A percentile compares a stretch with the other conserved stretches of the same genome.
phyloP scores from a whole-genome alignment of 2,797 vertebrate species.

The Sphenopsis melanotis region DNA sequence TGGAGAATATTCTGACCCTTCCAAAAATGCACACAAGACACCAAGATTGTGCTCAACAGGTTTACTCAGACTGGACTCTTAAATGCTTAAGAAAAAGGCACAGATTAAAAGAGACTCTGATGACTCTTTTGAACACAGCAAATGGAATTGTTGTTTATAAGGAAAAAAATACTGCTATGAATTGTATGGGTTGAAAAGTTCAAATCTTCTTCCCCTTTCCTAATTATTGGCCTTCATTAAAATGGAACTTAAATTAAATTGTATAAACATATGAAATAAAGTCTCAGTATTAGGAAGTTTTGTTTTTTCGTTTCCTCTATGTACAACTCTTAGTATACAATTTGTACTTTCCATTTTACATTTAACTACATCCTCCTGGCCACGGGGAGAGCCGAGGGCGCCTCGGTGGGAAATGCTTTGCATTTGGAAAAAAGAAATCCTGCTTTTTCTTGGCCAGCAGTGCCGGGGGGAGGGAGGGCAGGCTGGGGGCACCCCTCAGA shows the following conservation, averaged over 20 bases:
- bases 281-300: conserved; percentile 70
- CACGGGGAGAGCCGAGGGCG: neutral
- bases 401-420: neutral
- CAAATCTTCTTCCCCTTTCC: conserved; percentile 56
- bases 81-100: conserved; percentile 76
- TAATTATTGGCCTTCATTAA: conserved; percentile 76
- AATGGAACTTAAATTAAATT: conserved; percentile 78
- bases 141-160: conserved; percentile 46
- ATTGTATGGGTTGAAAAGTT: conserved; percentile 59
- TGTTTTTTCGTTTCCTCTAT: conserved; percentile 67
- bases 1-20: neutral
- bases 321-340: conserved; percentile 77
- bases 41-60: conserved; percentile 70
- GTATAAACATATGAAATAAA: conserved; percentile 83
- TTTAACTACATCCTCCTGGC: conserved; percentile 54
- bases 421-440: neutral
- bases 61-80: conserved; percentile 72
- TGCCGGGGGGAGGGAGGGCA: neutral
- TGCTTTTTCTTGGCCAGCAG: conserved; percentile 22
- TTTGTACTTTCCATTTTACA: conserved; percentile 70
- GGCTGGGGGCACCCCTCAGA: conserved; percentile 68
- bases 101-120: conserved; percentile 74
- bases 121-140: conserved; percentile 69
- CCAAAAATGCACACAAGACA: conserved; percentile 70
- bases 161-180: conserved; percentile 60